Evolutionary conservation across 2,888 invertebrate genomes (phyloP).

Genomic region (Lacanobia oleracea): DNA sequence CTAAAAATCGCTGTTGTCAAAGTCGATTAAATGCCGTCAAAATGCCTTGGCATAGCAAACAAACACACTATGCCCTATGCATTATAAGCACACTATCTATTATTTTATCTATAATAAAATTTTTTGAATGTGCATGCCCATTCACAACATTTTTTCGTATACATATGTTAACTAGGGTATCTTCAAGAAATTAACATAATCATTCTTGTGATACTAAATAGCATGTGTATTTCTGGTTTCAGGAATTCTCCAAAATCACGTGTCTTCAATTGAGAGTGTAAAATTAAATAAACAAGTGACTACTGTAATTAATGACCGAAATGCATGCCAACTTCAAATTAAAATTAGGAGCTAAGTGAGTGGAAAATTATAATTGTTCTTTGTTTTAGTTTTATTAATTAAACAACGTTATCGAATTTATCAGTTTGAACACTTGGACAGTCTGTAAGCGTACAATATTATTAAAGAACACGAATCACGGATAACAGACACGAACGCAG

Average conservation of each 20-base stretch:
- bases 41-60: no score
- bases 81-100: no score
- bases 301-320: conserved; percentile 1
- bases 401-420: conserved; percentile 24
- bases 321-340: conserved; percentile 30
- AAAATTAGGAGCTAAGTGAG: conserved; percentile 32
- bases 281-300: background rate
- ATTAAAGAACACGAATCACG: background rate
- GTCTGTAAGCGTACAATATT: background rate
- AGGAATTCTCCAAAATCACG: background rate
- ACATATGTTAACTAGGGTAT: no score
- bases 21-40: no score
- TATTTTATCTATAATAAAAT: no score
- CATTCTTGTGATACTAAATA: background rate
- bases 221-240: background rate
- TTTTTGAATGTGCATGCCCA: no score
- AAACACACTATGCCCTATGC: no score
- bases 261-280: background rate
- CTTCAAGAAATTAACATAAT: no score
- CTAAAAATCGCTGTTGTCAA: no score
- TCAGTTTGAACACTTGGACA: conserved; percentile 7
- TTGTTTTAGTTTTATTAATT: conserved; percentile 19
- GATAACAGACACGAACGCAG: background rate
- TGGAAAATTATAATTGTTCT: conserved; percentile 43
- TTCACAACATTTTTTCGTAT: no score